Conservation (phyloP, 2,797 vertebrate species). For the Eulemur coronatus region DNA sequence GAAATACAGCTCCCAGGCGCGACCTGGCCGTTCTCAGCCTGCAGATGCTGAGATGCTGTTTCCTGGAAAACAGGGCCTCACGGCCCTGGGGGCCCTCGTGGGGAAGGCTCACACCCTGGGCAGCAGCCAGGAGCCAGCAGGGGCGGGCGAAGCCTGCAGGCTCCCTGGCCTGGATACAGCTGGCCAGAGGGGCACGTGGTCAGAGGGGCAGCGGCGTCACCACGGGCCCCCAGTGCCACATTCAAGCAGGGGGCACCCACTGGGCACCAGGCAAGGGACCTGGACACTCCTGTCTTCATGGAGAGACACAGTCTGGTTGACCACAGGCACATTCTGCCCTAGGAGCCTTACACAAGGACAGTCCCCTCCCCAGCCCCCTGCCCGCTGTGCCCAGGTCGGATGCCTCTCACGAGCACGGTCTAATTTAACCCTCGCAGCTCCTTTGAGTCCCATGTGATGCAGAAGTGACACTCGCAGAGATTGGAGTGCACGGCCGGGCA, state of each 20-base stretch:
- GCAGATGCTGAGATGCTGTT: background rate
- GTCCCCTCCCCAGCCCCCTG: background rate
- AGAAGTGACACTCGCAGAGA: background rate
- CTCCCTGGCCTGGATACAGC: background rate
- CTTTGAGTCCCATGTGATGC: rapidly evolving
- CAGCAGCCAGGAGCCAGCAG: background rate
- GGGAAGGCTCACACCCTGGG: background rate
- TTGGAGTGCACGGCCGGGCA: rapidly evolving
- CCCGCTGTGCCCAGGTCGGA: too few species aligned
- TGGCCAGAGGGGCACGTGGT: rapidly evolving
- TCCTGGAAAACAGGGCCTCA: constrained; percentile 50
- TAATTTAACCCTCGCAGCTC: background rate
- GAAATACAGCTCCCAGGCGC: background rate
- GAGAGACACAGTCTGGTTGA: rapidly evolving
- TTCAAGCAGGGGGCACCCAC: background rate
- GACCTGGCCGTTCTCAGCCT: background rate
- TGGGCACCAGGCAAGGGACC: background rate
- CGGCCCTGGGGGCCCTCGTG: background rate
- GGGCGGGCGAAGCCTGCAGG: background rate
- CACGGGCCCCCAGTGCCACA: background rate
- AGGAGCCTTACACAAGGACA: rapidly evolving
- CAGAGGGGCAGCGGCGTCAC: background rate
- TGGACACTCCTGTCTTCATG: rapidly evolving
- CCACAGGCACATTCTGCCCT: background rate
- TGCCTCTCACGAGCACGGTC: rapidly evolving